Evolutionary conservation across 2,113 vertebrate genomes (phyloP).

Genomic region (Nymphicus hollandicus): DNA sequence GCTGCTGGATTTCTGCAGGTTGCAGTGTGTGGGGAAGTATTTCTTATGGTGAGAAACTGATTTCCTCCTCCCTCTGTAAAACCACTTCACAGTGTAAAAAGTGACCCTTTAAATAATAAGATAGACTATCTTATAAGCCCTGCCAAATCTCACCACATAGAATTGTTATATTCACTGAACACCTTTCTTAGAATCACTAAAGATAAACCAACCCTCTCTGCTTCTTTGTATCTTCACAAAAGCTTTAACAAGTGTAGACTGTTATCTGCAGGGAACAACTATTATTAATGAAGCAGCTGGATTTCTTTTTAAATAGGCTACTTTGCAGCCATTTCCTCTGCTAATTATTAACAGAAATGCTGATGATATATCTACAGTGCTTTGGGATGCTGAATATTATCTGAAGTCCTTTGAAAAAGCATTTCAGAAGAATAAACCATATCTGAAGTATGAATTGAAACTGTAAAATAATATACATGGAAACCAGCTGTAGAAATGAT

Average conservation of each 20-base stretch:
- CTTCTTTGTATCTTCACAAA: conserved; percentile 32
- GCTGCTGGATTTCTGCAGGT: not conserved
- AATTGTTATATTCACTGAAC: not conserved
- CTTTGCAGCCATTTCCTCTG: conserved; percentile 27
- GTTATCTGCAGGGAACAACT: conserved; percentile 2
- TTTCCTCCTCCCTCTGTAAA: not conserved
- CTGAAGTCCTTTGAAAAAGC: not conserved
- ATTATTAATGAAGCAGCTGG: conserved; percentile 34
- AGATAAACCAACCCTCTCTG: conserved; percentile 15
- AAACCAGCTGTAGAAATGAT: conserved; percentile 47
- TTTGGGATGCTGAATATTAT: conserved; percentile 28
- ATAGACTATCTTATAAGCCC: not conserved
- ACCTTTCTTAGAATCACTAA: conserved; percentile 4
- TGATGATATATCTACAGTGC: conserved; percentile 20
- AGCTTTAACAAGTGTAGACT: conserved; percentile 18
- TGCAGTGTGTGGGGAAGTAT: not conserved
- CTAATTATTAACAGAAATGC: conserved; percentile 55
- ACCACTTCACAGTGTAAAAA: not conserved
- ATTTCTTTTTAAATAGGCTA: conserved; percentile 43
- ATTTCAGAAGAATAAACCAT: conserved; percentile 44
- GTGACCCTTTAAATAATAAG: conserved; percentile 20
- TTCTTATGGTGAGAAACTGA: not conserved
- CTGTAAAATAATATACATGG: conserved; percentile 12
- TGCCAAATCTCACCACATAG: not conserved
- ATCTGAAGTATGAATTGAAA: conserved; percentile 39